Conservation (phyloP, 1,140 invertebrate genomes). For the Choristoneura fumiferana region DNA sequence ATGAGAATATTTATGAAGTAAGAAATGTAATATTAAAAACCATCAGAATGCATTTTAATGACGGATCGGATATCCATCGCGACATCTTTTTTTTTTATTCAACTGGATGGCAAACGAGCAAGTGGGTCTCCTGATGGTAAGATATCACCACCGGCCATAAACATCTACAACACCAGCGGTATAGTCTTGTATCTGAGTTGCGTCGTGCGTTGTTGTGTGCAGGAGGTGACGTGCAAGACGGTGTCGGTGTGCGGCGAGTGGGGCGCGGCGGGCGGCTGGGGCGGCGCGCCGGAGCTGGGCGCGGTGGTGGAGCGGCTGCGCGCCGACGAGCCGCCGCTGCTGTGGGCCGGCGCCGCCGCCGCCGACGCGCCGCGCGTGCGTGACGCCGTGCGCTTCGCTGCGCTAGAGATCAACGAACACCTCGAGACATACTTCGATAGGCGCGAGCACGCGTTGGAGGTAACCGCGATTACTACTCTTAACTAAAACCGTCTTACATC, state of each 20-base stretch:
- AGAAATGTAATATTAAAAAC: too few species aligned
- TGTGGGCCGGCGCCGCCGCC: constrained; percentile 85
- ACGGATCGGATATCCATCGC: too few species aligned
- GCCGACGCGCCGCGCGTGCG: constrained; percentile 82
- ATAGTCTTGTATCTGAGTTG: too few species aligned
- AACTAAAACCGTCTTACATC: too few species aligned
- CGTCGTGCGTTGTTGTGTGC: not conserved
- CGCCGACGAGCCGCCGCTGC: constrained; percentile 83
- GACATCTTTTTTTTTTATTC: too few species aligned
- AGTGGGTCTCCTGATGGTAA: too few species aligned
- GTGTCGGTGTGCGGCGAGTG: constrained; percentile 62
- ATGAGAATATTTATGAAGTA: too few species aligned
- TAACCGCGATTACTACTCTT: constrained; percentile 51
- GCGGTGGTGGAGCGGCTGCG: constrained; percentile 56
- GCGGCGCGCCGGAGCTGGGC: constrained; percentile 46
- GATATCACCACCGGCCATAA: too few species aligned
- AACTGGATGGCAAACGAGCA: too few species aligned
- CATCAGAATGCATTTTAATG: too few species aligned
- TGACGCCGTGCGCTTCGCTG: constrained; percentile 91
- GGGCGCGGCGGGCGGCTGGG: constrained; percentile 30
- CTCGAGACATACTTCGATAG: constrained; percentile 96
- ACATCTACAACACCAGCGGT: too few species aligned
- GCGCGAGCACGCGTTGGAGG: constrained; percentile 93
- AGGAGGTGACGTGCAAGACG: constrained; percentile 71
- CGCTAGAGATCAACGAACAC: constrained; percentile 97